A percentile compares a stretch with the other conserved stretches of the same genome.
phyloP scores from a whole-genome alignment of 2,888 invertebrate species.

The Dicranocentrus wangi region DNA sequence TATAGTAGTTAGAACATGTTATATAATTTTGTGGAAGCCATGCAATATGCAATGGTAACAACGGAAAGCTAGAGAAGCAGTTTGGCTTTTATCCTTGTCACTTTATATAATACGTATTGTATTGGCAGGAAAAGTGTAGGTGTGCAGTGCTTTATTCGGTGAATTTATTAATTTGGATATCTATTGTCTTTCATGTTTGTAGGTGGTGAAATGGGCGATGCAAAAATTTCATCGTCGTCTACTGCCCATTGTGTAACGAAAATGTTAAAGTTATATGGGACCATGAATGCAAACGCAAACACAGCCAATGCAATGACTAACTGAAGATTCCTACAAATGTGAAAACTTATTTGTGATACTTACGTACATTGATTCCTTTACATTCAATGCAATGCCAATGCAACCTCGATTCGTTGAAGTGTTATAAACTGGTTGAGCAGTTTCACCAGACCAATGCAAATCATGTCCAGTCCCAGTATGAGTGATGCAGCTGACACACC shows the following conservation, averaged over 20 bases:
- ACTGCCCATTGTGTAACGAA: background rate
- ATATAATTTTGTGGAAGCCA: no score
- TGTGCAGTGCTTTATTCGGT: no score
- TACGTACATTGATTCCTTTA: background rate
- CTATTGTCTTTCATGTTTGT: conserved; percentile 13
- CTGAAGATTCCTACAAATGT: background rate
- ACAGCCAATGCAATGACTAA: conserved; percentile 47
- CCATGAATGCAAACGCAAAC: conserved; percentile 49
- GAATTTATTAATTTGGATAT: no score
- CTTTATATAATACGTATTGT: no score
- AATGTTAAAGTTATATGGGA: conserved; percentile 29
- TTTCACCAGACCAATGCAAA: conserved; percentile 54
- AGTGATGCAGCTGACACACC: conserved; percentile 66
- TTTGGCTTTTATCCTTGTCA: no score
- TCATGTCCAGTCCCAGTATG: conserved; percentile 63
- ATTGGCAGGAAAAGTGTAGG: no score
- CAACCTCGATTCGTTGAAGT: background rate
- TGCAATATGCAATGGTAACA: no score
- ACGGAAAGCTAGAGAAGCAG: no score
- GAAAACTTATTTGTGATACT: conserved; percentile 1
- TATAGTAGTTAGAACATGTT: no score
- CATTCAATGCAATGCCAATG: conserved; percentile 38
- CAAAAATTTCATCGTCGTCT: conserved; percentile 1
- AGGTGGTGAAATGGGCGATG: conserved; percentile 49
- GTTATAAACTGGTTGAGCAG: conserved; percentile 1